Evolutionary conservation across 2,113 vertebrate genomes (phyloP), one percentile per base, ranked within the genome.

Genomic region (Odocoileus virginianus): DNA sequence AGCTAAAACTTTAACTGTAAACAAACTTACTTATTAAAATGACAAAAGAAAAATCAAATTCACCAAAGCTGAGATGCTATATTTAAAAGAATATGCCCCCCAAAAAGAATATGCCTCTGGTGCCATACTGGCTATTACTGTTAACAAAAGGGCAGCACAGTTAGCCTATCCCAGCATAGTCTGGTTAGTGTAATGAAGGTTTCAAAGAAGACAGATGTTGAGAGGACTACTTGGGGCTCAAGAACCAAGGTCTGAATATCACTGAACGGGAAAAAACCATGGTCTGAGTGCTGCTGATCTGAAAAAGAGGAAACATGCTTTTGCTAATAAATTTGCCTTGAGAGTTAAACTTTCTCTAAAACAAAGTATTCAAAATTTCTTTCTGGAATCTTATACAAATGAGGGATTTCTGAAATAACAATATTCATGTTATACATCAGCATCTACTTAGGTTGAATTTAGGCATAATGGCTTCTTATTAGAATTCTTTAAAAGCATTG

Each of bases 311-410:
- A 88, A 94, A 90, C 33, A 84, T 19, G 30, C 8, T 78, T 95
- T 78, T 87, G 71, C 36, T 96, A 91, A 94, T 71, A 76, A 76
- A 94, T 84, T 52, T 83, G n/a, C 61, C 76, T 83, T 78, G 27
- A 94, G 23, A 93, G 17, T 82, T 89, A 96, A 89, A 79, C 64
- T 94, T 91, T 78, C 33, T 81, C 54, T 89, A 60, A 61, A 86
- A 61, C 23, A 86, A 33, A 54, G 2, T 33, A 71, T 50, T 84
- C 76, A 78, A 90, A 87, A 81, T 58, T 36, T 57, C 67, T 64
- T 96, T 45, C 47, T 27, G 47, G 36, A 78, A 92, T 58, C 50
- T 84, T 64, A 78, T 28, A 89, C 6, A 78, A 96, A 84, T 9
- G 55, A 83, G 30, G 36, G 6, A n/a, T 57, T 97, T 94, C 50